Conservation (phyloP, 92 coral and sea anemone species). For the Montipora capitata region DNA sequence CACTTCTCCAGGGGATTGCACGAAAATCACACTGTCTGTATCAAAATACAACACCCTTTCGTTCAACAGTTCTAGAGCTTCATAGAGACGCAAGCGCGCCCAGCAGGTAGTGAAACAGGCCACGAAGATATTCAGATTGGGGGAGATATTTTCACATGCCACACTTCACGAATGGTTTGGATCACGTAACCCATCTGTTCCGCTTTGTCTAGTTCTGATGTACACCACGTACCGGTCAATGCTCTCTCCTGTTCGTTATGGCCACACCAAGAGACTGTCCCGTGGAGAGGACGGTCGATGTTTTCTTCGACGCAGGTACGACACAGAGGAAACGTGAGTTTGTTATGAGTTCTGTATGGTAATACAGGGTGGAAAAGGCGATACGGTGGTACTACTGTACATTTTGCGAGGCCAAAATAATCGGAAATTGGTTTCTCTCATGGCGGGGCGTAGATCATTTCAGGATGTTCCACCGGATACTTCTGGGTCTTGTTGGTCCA, state of each 20-base stretch:
- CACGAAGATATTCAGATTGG: neutral
- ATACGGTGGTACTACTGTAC: too few relatives aligned
- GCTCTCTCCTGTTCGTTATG: neutral
- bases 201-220: neutral
- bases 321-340: too few relatives aligned
- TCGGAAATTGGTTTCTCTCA: too few relatives aligned
- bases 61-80: neutral
- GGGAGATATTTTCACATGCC: neutral
- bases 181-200: slow-evolving; percentile 12
- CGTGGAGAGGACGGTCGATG: neutral
- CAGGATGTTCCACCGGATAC: too few relatives aligned
- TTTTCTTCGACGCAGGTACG: too few relatives aligned
- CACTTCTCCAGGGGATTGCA: neutral
- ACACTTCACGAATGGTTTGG: slow-evolving; percentile 8
- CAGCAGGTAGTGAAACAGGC: neutral
- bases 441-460: too few relatives aligned
- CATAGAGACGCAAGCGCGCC: neutral
- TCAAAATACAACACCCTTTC: neutral
- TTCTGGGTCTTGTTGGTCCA: too few relatives aligned
- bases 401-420: too few relatives aligned
- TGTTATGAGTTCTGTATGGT: too few relatives aligned
- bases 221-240: neutral
- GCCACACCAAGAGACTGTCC: too few relatives aligned
- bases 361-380: too few relatives aligned
- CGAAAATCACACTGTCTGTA: neutral